Conservation (phyloP, 2,888 invertebrate genomes). For the Stenchaetothrips biformis region DNA sequence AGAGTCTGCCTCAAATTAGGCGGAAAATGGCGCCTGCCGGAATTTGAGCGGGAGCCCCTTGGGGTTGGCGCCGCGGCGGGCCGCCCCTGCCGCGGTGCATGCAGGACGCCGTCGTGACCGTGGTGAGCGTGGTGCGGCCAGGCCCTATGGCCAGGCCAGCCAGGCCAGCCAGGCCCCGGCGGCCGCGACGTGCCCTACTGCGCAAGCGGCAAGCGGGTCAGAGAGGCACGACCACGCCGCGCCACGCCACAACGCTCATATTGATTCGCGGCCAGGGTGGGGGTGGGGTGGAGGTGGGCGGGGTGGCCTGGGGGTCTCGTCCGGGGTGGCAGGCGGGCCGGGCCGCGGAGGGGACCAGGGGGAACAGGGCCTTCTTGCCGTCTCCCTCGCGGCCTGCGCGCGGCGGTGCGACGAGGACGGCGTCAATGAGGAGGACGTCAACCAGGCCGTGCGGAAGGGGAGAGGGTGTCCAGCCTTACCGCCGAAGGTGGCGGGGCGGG, state of each 20-base stretch:
- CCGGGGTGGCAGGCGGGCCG: not conserved
- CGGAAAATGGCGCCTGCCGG: too few relatives aligned
- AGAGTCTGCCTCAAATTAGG: too few relatives aligned
- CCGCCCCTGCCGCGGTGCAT: not conserved
- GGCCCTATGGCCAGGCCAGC: too few relatives aligned
- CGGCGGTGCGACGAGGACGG: too few relatives aligned
- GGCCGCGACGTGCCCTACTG: not conserved
- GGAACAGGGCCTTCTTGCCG: not conserved
- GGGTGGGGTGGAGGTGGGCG: not conserved
- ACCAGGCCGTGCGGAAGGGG: too few relatives aligned
- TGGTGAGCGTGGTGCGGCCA: not conserved
- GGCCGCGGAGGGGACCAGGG: not conserved
- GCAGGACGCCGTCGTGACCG: not conserved
- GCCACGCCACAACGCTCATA: not conserved
- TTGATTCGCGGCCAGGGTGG: constrained; percentile 6
- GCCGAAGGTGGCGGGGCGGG: too few relatives aligned
- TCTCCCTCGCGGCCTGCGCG: too few relatives aligned
- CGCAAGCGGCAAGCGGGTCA: constrained; percentile 8
- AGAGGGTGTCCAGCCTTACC: too few relatives aligned
- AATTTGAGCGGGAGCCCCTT: not conserved
- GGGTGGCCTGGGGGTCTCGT: not conserved
- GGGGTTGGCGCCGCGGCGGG: not conserved
- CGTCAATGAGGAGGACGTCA: too few relatives aligned
- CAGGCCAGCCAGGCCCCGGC: not conserved
- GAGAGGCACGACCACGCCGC: not conserved